Evolutionary conservation across 2,113 vertebrate genomes (phyloP), one percentile per base, ranked within the genome.

Genomic region (Ardeotis arabs): DNA sequence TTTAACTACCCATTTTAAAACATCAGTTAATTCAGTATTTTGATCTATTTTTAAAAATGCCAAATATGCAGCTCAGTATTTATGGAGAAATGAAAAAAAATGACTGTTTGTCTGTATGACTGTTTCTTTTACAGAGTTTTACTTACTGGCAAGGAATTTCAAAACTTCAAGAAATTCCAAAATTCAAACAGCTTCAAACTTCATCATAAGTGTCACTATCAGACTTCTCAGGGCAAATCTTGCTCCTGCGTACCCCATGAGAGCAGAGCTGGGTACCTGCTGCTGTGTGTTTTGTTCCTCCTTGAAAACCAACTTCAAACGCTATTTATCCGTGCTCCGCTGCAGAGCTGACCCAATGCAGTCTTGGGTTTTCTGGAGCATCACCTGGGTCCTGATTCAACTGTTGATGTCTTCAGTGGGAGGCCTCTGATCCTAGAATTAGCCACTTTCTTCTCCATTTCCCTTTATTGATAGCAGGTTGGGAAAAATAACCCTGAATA

Each of bases 31-130:
- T 63, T 62, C 41, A 50, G n/a, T 19, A 24, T 3, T 59, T 3
- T 22, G 47, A 55, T 45, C 73, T 3, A 4, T 7, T 35, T 70
- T 56, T 56, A 44, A 12, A 53, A 72, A 72, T 60, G 50, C 8
- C 49, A 68, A 88, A 84, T 47, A 81, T 17, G 25, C 33, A 78
- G 62, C 19, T 33, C 18, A 4, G 5, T 39, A 63, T 59, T 50
- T 35, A 50, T 0, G 6, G 25, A 41, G 37, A 83, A 92, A 80
- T n/a, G 1, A 29, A 59, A 72, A 52, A 64, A 53, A 0, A 0
- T 25, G 37, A 84, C 22, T 58, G 35, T 11, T 70, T 63, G 35
- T 35, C 35, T 35, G 35, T 0, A 0, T 25, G 37, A 84, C 22
- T 58, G 35, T 11, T 70, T 63, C 56, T 59, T 58, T 29, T 31